These are phyloP conservation scores for Odontophorus gujanensis DNA, from an alignment of 2,113 vertebrate genomes.

Conservation along the genomic window DNA sequence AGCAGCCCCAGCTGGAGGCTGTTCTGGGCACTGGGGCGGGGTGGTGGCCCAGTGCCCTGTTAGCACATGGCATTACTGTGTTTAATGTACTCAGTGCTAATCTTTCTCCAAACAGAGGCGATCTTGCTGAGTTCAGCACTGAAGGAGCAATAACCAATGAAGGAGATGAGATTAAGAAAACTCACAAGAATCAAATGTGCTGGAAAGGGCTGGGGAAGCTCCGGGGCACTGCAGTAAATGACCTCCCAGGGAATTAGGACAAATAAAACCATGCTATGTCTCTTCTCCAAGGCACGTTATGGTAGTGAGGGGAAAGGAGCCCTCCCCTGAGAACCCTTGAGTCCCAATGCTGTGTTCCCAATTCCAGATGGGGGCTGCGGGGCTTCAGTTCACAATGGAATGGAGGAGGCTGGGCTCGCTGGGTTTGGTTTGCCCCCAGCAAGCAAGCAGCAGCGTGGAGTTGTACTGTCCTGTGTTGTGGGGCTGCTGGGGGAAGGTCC, in stretches of 20 bases:
- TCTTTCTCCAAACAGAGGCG: constrained; percentile 69
- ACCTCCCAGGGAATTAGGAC: constrained; percentile 62
- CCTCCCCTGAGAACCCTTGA: fast-evolving
- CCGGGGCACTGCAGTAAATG: constrained; percentile 59
- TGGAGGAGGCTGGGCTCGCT: fast-evolving
- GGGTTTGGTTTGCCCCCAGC: neutral
- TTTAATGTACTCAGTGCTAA: constrained; percentile 73
- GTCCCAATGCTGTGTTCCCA: fast-evolving
- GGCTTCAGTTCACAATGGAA: fast-evolving
- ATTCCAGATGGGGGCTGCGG: fast-evolving
- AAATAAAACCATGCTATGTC: constrained; percentile 47
- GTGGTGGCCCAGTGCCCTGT: constrained; percentile 17
- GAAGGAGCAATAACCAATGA: constrained; percentile 72
- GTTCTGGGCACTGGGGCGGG: neutral
- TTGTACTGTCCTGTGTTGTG: no score
- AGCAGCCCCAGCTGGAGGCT: neutral
- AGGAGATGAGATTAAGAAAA: constrained; percentile 70
- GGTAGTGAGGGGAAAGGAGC: neutral
- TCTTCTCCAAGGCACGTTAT: neutral
- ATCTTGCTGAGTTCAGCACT: constrained; percentile 74
- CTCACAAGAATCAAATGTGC: constrained; percentile 61
- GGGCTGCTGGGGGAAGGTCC: neutral
- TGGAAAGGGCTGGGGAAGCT: constrained; percentile 63
- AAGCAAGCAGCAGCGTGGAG: neutral
- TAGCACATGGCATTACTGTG: constrained; percentile 50